Evolutionary conservation across 2,888 invertebrate genomes (phyloP), one percentile per base, ranked within the genome.

Genomic region (Tachina lurida): DNA sequence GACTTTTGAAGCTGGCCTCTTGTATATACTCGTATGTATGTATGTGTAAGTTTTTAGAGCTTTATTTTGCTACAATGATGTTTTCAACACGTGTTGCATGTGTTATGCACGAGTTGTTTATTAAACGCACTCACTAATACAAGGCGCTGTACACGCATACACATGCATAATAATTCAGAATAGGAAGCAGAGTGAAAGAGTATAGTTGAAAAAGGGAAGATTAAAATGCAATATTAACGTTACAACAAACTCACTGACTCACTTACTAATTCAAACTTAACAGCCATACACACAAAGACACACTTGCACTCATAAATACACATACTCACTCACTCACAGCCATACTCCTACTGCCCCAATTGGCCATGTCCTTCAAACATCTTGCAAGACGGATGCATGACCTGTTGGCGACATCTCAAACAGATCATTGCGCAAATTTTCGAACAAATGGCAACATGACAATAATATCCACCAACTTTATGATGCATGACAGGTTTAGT

Each of bases 1-100:
- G 7, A 31, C 1, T 10, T 65, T 65, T 17, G 17, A 10, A 12
- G 10, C 0, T 31, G 49, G 54, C 12, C 56, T 39, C 31, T 39
- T 68, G 39, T 49, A 41, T 15, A 15, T 75, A 45, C 45, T 2
- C 22, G 3, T 22, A 22, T 22, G 31, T 45, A 17, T 1, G 17
- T 2, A 15, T 41, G 4, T 67, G 3, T 22, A 7, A 52, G 75
- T 19, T 19, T 60, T 49, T 73, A n/a, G 39, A 47, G 62, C 78
- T 45, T 84, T 43, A 75, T 75, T 70, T 79, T 79, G 78, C 63
- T 79, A 75, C 56, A 86, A 75, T 86, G 75, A 86, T 79, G 73
- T 79, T 86, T 79, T 75, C 83, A 77, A 77, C 86, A 86, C 86
- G 86, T 86, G 84, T 86, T 84, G 84, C 86, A 80, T 79, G 56